Percentiles rank a stretch among this genome's conserved stretches.
These are phyloP conservation scores for Nycticebus coucang DNA, from an alignment of 2,113 vertebrate genomes.

Conservation along the genomic window DNA sequence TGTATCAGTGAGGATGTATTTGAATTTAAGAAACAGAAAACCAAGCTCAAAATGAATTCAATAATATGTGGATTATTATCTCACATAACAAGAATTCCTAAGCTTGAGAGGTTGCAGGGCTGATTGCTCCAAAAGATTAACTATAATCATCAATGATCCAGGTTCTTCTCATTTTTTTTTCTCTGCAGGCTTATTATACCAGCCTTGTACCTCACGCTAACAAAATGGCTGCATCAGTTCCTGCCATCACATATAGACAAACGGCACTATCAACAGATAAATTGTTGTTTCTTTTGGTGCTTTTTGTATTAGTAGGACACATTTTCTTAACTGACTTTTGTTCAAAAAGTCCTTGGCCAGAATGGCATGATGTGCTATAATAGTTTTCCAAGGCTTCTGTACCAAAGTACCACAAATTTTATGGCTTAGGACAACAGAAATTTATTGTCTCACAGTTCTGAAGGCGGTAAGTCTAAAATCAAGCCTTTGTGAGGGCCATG, in stretches of 20 bases:
- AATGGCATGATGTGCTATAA: neutral
- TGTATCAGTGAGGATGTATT: neutral
- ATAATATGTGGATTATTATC: neutral
- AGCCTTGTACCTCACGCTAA: neutral
- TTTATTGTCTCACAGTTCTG: neutral
- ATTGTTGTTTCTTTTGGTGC: neutral
- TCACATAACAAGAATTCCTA: neutral
- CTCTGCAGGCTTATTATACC: neutral
- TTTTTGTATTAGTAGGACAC: neutral
- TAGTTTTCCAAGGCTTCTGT: neutral
- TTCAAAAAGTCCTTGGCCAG: neutral
- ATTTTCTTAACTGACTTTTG: neutral
- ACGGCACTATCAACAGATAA: neutral
- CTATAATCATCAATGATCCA: neutral
- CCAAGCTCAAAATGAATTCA: neutral
- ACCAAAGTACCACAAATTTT: neutral
- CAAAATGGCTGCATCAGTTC: neutral
- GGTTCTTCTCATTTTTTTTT: neutral
- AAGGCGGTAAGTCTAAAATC: neutral
- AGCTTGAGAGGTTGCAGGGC: neutral
- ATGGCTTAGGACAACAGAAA: neutral
- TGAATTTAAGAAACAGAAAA: neutral
- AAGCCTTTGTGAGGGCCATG: neutral
- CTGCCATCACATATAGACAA: neutral
- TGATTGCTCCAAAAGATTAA: neutral